Evolutionary conservation across 2,888 invertebrate species (phyloP), one percentile per base, ranked within the genome.

Genomic region (Prionchulus punctatus): DNA sequence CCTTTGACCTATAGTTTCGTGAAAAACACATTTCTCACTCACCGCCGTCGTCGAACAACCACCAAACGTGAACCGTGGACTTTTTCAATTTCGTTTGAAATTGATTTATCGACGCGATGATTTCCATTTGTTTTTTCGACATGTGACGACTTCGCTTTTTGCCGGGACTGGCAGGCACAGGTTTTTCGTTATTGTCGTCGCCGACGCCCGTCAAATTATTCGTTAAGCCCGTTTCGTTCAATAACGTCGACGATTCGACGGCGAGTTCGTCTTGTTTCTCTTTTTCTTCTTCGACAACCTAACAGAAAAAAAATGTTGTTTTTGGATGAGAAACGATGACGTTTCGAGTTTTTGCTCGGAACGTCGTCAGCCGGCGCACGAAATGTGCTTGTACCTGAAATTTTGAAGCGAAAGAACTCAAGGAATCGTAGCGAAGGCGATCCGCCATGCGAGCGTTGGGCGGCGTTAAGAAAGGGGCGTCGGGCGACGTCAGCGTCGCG

Each of bases 21-120:
- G n/a, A n/a, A n/a, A n/a, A n/a, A n/a, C n/a, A n/a, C n/a, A n/a
- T n/a, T n/a, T n/a, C n/a, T n/a, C n/a, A n/a, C n/a, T n/a, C n/a
- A 23, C 69, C 70, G 30, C 70, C 94, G 68, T 94, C 94, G 68
- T 96, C 94, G 69, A 91, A 94, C 0, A 96, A 77, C 94, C 94
- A 96, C 91, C 90, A 92, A 15, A 92, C 91, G 73, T 47, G 53
- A 23, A 50, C 55, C 30, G 53, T 45, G 4, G 60, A 62, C 53
- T 64, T 66, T 47, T 64, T 65, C 50, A 67, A 50, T 57, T 64
- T 66, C 50, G 64, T 57, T 58, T 69, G 65, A 62, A 70, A 70
- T 1, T 67, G 61, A 43, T 65, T 64, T 30, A 69, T 68, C 26
- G 66, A 65, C 1, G 62, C 57, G 4, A 69, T 50, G n/a, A 69